Conservation (phyloP, 2,113 vertebrate genomes). For the Fregetta grallaria region DNA sequence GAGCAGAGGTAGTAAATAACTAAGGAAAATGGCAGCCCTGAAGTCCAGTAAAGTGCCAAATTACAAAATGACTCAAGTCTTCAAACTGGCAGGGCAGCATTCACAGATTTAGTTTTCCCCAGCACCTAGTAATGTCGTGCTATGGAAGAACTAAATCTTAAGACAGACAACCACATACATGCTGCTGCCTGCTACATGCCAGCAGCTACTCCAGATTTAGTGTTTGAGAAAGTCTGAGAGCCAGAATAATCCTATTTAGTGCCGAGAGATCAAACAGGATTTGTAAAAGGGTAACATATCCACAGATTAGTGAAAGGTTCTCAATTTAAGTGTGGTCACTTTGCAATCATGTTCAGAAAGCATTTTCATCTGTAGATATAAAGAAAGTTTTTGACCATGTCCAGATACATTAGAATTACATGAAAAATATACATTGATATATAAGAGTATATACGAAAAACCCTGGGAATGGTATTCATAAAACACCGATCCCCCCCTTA, state of each 20-base stretch:
- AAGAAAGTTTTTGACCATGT: background rate
- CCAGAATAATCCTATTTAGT: conserved; percentile 51
- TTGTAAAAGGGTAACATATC: conserved; percentile 29
- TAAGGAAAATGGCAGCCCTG: background rate
- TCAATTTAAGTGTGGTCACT: background rate
- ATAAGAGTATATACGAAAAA: background rate
- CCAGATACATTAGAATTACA: background rate
- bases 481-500: background rate
- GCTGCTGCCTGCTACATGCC: background rate
- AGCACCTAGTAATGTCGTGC: background rate
- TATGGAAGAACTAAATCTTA: background rate
- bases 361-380: background rate
- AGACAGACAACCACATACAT: background rate
- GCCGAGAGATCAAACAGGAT: conserved; percentile 19
- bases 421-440: background rate
- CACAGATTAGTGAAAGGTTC: conserved; percentile 2
- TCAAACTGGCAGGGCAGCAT: background rate
- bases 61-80: background rate
- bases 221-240: conserved; percentile 21
- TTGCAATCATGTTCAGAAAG: background rate
- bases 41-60: background rate
- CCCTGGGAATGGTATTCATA: background rate
- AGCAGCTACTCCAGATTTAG: background rate
- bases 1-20: background rate
- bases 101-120: background rate